Conservation (phyloP, 2,797 vertebrate species). For the Malacoraja senta region DNA sequence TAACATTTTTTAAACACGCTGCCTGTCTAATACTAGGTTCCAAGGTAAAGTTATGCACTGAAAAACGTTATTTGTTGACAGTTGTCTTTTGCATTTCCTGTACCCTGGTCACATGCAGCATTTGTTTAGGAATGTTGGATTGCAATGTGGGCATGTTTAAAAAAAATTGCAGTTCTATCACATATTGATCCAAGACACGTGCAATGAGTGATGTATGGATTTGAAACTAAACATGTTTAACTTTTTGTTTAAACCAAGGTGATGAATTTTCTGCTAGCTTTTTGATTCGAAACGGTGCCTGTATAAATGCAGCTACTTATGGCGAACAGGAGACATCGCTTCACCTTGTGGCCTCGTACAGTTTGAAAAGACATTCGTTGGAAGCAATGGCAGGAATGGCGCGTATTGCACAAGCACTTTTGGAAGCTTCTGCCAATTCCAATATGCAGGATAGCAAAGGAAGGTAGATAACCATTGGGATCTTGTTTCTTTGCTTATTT, state of each 20-base stretch:
- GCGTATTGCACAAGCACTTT: constrained; percentile 77
- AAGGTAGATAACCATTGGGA: constrained; percentile 60
- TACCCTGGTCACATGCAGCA: not conserved
- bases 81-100: not conserved
- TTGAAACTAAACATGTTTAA: not conserved
- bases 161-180: not conserved
- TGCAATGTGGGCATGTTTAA: not conserved
- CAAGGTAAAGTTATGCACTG: not conserved
- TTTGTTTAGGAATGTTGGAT: not conserved
- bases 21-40: not conserved
- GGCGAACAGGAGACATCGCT: constrained; percentile 88
- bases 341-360: constrained; percentile 87
- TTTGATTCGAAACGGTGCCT: constrained; percentile 85
- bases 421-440: constrained; percentile 85
- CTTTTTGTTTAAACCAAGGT: constrained; percentile 52
- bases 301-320: constrained; percentile 82
- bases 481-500: not conserved
- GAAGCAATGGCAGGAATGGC: constrained; percentile 85
- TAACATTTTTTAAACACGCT: not conserved
- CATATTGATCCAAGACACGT: not conserved
- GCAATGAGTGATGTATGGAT: not conserved
- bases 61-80: not conserved
- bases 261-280: constrained; percentile 92
- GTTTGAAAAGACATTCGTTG: constrained; percentile 74
- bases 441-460: constrained; percentile 95